A percentile compares a stretch with the other conserved stretches of the same genome.
Conservation (phyloP, 2,888 invertebrate genomes). For the Electrophaes corylata region DNA sequence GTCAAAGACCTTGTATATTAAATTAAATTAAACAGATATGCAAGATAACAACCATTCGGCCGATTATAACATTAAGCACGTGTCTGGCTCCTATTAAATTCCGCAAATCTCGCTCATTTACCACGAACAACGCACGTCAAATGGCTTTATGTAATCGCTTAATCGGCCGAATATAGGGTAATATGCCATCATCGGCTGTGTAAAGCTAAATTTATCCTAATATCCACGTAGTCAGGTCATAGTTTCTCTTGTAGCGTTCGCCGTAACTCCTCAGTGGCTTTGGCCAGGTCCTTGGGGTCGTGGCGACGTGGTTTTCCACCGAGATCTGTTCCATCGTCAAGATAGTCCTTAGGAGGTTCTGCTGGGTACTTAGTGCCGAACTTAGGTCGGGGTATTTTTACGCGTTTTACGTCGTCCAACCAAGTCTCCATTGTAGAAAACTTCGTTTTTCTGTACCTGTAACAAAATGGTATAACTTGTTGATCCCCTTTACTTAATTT, state of each 20-base stretch:
- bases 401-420: slow-evolving; percentile 92
- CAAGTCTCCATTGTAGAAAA: slow-evolving; percentile 89
- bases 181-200: slow-evolving; percentile 26
- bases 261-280: slow-evolving; percentile 90
- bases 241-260: slow-evolving; percentile 90
- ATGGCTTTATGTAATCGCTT: slow-evolving; percentile 47
- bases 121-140: slow-evolving; percentile 47
- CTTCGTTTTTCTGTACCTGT: not conserved
- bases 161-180: slow-evolving; percentile 44
- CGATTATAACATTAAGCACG: slow-evolving; percentile 37
- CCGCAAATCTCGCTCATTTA: slow-evolving; percentile 52
- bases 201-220: slow-evolving; percentile 56
- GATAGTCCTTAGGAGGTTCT: slow-evolving; percentile 92
- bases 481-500: not conserved
- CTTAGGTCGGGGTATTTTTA: slow-evolving; percentile 93
- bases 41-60: slow-evolving; percentile 42
- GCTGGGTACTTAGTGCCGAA: slow-evolving; percentile 88
- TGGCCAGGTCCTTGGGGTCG: slow-evolving; percentile 84
- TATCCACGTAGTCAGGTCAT: slow-evolving; percentile 69
- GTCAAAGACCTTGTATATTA: slow-evolving; percentile 15
- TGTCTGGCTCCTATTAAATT: slow-evolving; percentile 42
- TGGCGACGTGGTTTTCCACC: slow-evolving; percentile 78
- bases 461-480: slow-evolving; percentile 8
- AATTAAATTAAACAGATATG: slow-evolving; percentile 32
- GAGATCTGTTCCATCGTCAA: slow-evolving; percentile 85